Evolutionary conservation across 2,113 vertebrate species (phyloP).

Genomic region (Herpetotheres cachinnans): DNA sequence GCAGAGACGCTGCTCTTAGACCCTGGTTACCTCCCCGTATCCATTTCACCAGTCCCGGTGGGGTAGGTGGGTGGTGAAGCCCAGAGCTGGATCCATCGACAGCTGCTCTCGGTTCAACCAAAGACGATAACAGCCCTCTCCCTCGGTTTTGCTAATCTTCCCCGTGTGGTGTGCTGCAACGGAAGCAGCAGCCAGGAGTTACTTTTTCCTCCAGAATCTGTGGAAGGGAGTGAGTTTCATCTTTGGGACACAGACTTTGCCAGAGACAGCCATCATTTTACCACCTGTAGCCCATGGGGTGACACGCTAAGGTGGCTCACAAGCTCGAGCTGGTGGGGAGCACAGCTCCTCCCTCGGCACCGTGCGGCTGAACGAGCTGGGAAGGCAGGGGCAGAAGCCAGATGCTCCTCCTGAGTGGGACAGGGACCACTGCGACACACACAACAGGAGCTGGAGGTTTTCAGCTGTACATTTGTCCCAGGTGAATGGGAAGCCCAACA

Average conservation of each 20-base stretch:
- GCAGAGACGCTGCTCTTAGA: background rate
- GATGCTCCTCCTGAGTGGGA: background rate
- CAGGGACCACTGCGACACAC: background rate
- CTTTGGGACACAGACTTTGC: background rate
- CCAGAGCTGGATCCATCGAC: background rate
- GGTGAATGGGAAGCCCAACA: background rate
- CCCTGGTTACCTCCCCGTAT: background rate
- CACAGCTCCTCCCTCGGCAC: background rate
- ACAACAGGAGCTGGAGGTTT: accelerated
- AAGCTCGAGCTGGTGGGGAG: accelerated
- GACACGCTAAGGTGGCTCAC: accelerated
- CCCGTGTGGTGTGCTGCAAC: accelerated
- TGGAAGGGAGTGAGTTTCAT: background rate
- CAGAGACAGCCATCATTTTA: background rate
- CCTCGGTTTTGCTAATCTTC: background rate
- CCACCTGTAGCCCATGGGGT: background rate
- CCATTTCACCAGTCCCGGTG: background rate
- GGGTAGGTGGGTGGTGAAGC: background rate
- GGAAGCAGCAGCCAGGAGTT: background rate
- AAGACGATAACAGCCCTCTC: background rate
- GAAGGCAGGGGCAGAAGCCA: background rate
- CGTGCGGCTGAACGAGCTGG: accelerated
- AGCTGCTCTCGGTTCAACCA: background rate
- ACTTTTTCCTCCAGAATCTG: background rate
- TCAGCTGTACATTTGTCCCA: background rate